Percentiles rank a stretch among this genome's conserved stretches.
These are phyloP conservation scores for Cistogaster globosa DNA, from an alignment of 2,888 invertebrate genomes.

Conservation along the genomic window DNA sequence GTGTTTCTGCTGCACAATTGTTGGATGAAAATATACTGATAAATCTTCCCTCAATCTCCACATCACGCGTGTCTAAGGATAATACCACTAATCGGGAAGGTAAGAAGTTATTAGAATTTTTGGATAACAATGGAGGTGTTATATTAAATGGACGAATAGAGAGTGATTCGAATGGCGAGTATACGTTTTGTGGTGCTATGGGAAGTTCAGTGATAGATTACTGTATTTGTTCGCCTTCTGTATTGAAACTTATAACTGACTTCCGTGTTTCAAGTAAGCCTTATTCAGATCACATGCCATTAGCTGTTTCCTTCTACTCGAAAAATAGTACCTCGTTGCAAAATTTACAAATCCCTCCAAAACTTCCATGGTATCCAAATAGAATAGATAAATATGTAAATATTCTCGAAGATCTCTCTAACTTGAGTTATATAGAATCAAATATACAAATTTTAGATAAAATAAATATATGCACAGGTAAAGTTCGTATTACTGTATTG, in stretches of 20 bases:
- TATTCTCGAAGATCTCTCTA: too few relatives aligned
- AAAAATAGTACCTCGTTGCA: background rate
- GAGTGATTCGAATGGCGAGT: slow-evolving; percentile 5
- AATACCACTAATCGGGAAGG: slow-evolving; percentile 9
- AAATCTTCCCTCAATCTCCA: background rate
- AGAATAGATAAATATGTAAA: background rate
- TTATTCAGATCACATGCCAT: slow-evolving; percentile 10
- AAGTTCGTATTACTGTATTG: too few relatives aligned
- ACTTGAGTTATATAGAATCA: background rate
- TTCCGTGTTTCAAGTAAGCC: slow-evolving; percentile 4
- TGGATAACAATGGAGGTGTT: slow-evolving; percentile 24
- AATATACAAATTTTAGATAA: background rate
- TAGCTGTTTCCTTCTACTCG: background rate
- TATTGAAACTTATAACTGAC: background rate
- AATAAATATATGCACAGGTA: background rate
- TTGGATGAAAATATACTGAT: slow-evolving; percentile 13
- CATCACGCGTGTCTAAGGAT: background rate
- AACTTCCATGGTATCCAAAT: background rate
- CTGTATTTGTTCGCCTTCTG: slow-evolving; percentile 14
- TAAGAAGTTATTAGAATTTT: background rate
- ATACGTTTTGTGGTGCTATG: background rate
- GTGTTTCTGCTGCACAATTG: background rate
- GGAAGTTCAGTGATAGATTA: slow-evolving; percentile 42
- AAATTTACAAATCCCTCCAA: too few relatives aligned
- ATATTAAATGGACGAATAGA: slow-evolving; percentile 18